Evolutionary conservation across 2,797 vertebrate genomes (phyloP).

Genomic region (Cirrhinus molitorella): DNA sequence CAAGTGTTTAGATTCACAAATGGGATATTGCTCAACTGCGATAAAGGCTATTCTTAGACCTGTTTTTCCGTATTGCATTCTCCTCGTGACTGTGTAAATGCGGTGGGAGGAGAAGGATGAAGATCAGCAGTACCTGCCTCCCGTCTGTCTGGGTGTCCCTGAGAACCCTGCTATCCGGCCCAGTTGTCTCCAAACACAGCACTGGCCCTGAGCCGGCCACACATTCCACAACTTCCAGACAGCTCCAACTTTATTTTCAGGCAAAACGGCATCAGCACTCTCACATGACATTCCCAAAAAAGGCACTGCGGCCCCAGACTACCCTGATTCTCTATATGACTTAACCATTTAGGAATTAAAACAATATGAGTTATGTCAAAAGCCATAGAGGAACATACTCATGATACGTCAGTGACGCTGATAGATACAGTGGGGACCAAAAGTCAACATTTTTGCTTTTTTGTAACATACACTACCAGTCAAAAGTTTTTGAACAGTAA

Average conservation of each 20-base stretch:
- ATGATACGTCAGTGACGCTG: conserved; percentile 36
- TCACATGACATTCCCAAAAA: conserved; percentile 99
- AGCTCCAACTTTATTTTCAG: conserved; percentile 89
- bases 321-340: conserved; percentile 95
- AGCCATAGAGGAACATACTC: conserved; percentile 64
- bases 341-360: conserved; percentile 96
- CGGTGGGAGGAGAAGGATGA: conserved; percentile 45
- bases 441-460: too few species aligned
- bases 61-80: conserved; percentile 7
- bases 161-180: conserved; percentile 77
- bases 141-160: conserved; percentile 66
- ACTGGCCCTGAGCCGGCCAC: conserved; percentile 84
- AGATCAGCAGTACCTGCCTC: conserved; percentile 58
- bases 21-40: conserved; percentile 20
- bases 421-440: conserved; percentile 15
- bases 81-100: conserved; percentile 13
- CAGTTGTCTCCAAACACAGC: conserved; percentile 81
- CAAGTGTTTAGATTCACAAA: conserved; percentile 22
- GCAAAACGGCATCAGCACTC: conserved; percentile 89
- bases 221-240: conserved; percentile 92
- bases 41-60: conserved; percentile 38
- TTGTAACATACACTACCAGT: too few species aligned
- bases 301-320: conserved; percentile 92
- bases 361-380: conserved; percentile 87
- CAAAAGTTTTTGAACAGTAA: too few species aligned